A percentile compares a stretch with the other conserved stretches of the same genome.
Conservation (phyloP, 2,888 invertebrate genomes). For the Drosophila nr. fundita region DNA sequence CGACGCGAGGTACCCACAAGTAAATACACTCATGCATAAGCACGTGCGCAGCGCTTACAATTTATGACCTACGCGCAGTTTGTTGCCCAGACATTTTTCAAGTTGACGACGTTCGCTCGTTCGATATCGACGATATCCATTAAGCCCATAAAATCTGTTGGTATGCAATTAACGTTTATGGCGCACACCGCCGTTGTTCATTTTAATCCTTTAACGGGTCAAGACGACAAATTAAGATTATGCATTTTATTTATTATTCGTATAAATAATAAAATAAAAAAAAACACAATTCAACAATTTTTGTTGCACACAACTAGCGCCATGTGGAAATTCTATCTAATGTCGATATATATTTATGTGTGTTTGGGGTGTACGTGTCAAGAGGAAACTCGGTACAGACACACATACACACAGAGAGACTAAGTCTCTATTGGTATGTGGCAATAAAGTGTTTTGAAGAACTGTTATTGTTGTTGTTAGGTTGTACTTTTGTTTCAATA, state of each 20-base stretch:
- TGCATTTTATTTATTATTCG: constrained; percentile 71
- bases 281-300: constrained; percentile 23
- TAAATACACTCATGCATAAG: constrained; percentile 53
- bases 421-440: constrained; percentile 63
- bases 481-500: constrained; percentile 70
- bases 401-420: constrained; percentile 8
- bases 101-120: constrained; percentile 58
- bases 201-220: constrained; percentile 75
- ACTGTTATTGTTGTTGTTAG: constrained; percentile 33
- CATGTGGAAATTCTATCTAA: constrained; percentile 6
- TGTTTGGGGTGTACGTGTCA: constrained; percentile 36
- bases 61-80: constrained; percentile 61
- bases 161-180: constrained; percentile 82
- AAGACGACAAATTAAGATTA: constrained; percentile 77
- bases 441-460: constrained; percentile 73
- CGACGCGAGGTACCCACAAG: constrained; percentile 28
- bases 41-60: constrained; percentile 64
- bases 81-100: constrained; percentile 33
- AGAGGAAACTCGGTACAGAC: constrained; percentile 23
- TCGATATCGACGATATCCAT: constrained; percentile 80
- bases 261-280: constrained; percentile 58
- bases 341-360: background rate
- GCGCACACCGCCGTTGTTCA: constrained; percentile 50
- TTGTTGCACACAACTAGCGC: constrained; percentile 23
- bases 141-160: constrained; percentile 81